These are phyloP conservation scores for Exephanes ischioxanthus DNA, from an alignment of 2,888 invertebrate species.

Conservation along the genomic window DNA sequence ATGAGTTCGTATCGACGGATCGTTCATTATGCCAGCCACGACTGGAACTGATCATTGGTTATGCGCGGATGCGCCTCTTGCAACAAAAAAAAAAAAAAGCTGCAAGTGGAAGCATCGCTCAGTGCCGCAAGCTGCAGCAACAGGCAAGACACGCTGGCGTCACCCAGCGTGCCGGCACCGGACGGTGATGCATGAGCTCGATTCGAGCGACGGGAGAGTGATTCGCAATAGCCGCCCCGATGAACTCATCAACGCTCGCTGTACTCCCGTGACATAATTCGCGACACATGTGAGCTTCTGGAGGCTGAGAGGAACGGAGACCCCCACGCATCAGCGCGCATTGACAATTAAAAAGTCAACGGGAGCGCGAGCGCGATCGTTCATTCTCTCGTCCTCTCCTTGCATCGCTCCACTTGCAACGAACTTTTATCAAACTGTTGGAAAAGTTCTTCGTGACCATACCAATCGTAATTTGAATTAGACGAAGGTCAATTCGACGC, in stretches of 20 bases:
- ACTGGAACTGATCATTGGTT: conserved; percentile 26
- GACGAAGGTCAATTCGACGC: conserved; percentile 52
- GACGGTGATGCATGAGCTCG: conserved; percentile 60
- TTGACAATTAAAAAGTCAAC: conserved; percentile 50
- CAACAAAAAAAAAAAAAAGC: conserved; percentile 22
- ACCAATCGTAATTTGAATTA: conserved; percentile 5
- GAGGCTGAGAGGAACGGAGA: conserved; percentile 15
- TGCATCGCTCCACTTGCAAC: conserved; percentile 13
- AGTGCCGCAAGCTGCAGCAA: conserved; percentile 15
- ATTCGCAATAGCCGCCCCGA: conserved; percentile 60
- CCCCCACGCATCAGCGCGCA: conserved; percentile 35
- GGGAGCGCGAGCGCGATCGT: conserved; percentile 27
- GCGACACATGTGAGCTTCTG: conserved; percentile 59
- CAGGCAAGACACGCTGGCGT: conserved; percentile 31
- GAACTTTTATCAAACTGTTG: conserved; percentile 50
- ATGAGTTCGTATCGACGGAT: conserved; percentile 25
- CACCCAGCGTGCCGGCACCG: conserved; percentile 32
- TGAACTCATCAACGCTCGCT: conserved; percentile 75
- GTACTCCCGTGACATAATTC: conserved; percentile 72
- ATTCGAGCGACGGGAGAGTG: conserved; percentile 49
- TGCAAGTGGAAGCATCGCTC: conserved; percentile 27
- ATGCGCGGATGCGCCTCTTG: conserved; percentile 25
- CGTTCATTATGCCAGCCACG: conserved; percentile 19
- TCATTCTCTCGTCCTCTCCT: conserved; percentile 18
- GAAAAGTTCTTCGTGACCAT: conserved; percentile 40